These are phyloP conservation scores for Drosophila santomea DNA, from an alignment of 1,140 invertebrate genomes.

Conservation along the genomic window DNA sequence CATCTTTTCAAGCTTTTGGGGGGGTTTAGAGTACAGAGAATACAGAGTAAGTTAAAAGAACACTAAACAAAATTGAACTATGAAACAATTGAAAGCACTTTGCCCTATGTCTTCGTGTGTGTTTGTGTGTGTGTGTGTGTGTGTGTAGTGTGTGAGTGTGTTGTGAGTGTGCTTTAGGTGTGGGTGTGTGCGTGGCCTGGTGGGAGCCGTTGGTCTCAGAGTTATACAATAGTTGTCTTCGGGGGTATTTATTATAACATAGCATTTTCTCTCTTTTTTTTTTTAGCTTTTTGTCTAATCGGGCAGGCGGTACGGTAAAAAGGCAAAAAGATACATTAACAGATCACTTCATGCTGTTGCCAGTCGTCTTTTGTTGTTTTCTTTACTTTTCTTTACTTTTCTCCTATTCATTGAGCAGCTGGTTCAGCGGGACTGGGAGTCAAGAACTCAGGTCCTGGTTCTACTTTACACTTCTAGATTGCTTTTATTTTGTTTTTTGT, in stretches of 20 bases:
- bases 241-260: not conserved
- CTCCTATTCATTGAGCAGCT: constrained; percentile 28
- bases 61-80: constrained; percentile 64
- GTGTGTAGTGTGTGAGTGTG: not conserved
- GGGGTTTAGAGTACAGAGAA: constrained; percentile 17
- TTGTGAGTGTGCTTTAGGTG: not conserved
- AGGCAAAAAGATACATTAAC: constrained; percentile 38
- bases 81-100: constrained; percentile 68
- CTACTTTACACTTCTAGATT: not conserved
- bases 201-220: constrained; percentile 12
- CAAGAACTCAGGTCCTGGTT: not conserved
- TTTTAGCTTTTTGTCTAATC: not conserved
- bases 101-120: constrained; percentile 43
- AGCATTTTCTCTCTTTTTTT: not conserved
- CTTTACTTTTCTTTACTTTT: not conserved
- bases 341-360: constrained; percentile 52
- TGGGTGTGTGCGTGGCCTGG: constrained; percentile 15
- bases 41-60: constrained; percentile 30
- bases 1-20: constrained; percentile 3
- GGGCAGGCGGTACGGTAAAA: constrained; percentile 6
- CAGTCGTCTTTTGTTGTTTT: constrained; percentile 23
- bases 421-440: constrained; percentile 2
- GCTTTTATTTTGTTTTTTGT: constrained; percentile 3
- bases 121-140: constrained; percentile 4
- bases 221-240: constrained; percentile 4